Percentiles rank a stretch among this genome's conserved stretches.
Evolutionary conservation across 2,797 vertebrate species (phyloP).

Genomic region (Enteromius radiatus): DNA sequence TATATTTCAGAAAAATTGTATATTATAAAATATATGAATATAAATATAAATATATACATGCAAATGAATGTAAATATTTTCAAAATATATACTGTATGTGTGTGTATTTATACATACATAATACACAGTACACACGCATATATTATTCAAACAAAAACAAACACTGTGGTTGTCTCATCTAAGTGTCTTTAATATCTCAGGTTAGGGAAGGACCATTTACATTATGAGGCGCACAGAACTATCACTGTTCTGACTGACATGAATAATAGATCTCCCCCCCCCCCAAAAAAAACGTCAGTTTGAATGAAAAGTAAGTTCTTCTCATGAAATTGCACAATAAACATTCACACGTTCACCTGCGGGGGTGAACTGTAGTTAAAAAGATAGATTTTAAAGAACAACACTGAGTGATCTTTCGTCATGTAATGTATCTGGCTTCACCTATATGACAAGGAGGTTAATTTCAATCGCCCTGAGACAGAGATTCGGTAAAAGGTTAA

Average conservation of each 20-base stretch:
- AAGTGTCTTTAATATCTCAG: constrained; percentile 31
- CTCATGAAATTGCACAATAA: constrained; percentile 34
- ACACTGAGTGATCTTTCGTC: constrained; percentile 57
- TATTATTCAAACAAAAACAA: background rate
- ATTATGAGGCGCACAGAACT: constrained; percentile 19
- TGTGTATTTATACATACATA: too few species aligned
- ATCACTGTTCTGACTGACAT: constrained; percentile 21
- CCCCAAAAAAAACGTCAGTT: constrained; percentile 15
- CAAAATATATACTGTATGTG: too few species aligned
- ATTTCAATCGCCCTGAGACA: constrained; percentile 69
- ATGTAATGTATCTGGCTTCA: constrained; percentile 55
- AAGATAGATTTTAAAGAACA: constrained; percentile 52
- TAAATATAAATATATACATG: too few species aligned
- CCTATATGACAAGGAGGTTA: constrained; percentile 60
- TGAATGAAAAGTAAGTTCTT: constrained; percentile 41
- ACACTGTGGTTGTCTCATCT: constrained; percentile 7
- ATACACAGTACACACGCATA: too few species aligned
- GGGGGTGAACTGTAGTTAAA: constrained; percentile 44
- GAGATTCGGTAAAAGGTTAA: constrained; percentile 70
- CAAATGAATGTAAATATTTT: too few species aligned
- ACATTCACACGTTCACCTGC: constrained; percentile 38
- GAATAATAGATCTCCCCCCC: constrained; percentile 33
- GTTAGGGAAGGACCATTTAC: constrained; percentile 29
- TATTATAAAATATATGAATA: too few species aligned
- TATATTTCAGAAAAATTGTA: too few species aligned